Evolutionary conservation across 2,113 vertebrate genomes (phyloP).

Genomic region (Saguinus imperator): DNA sequence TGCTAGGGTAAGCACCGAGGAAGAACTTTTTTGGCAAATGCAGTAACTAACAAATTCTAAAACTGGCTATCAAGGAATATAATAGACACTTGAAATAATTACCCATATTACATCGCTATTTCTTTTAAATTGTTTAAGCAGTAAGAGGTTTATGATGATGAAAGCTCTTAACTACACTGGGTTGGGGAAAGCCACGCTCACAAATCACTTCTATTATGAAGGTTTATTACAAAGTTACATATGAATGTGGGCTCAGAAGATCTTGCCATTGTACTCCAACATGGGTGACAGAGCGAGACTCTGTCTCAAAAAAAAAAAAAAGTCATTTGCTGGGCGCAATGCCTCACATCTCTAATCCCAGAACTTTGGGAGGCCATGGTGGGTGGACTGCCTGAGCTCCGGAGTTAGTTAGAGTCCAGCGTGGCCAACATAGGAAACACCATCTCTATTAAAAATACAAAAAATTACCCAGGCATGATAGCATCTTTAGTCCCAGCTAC

Average conservation of each 20-base stretch:
- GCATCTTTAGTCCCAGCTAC: too few species aligned
- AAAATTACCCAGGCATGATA: too few species aligned
- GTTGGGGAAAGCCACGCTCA: neutral
- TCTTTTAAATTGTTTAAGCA: constrained; percentile 16
- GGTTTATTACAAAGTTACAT: neutral
- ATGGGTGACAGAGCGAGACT: too few species aligned
- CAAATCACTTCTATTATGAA: neutral
- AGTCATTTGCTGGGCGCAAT: too few species aligned
- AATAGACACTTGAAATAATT: neutral
- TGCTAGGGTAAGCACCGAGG: neutral
- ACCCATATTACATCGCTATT: neutral
- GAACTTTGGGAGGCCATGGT: too few species aligned
- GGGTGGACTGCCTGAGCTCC: too few species aligned
- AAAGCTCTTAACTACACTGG: neutral
- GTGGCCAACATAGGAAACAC: too few species aligned
- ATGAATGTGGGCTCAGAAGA: neutral
- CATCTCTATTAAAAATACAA: too few species aligned
- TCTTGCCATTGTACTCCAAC: too few species aligned
- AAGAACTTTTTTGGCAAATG: neutral
- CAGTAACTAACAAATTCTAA: constrained; percentile 10
- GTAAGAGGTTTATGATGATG: neutral
- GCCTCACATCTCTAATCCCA: too few species aligned
- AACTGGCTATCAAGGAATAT: neutral
- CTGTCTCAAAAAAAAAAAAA: too few species aligned
- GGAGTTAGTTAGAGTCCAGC: too few species aligned